phyloP scores from a whole-genome alignment of 2,888 invertebrate species.

The Dicycla oo region DNA sequence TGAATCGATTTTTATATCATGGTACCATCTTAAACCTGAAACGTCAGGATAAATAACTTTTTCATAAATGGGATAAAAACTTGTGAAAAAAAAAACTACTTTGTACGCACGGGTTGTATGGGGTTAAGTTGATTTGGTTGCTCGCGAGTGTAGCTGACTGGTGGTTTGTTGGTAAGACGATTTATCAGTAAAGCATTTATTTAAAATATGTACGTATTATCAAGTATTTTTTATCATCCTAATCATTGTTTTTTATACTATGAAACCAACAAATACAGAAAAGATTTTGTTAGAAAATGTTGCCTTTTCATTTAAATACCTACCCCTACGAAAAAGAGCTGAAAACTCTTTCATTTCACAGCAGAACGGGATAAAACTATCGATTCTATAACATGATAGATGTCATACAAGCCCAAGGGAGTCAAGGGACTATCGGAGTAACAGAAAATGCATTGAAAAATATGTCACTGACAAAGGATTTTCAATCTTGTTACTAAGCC shows the following conservation, averaged over 20 bases:
- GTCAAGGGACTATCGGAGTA: constrained; percentile 30
- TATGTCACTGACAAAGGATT: background rate
- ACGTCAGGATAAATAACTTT: too few relatives aligned
- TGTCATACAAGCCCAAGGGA: constrained; percentile 39
- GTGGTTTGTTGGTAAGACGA: too few relatives aligned
- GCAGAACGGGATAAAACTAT: constrained; percentile 7
- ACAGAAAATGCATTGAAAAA: constrained; percentile 25
- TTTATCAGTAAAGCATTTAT: constrained; percentile 3
- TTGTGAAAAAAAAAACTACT: too few relatives aligned
- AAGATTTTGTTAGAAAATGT: background rate
- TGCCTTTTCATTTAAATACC: constrained; percentile 6
- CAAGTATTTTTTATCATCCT: constrained; percentile 7
- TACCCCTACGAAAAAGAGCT: background rate
- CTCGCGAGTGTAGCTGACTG: background rate
- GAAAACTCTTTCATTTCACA: background rate
- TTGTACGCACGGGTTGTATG: too few relatives aligned
- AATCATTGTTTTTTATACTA: background rate
- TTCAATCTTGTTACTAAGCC: background rate
- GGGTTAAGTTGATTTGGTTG: too few relatives aligned
- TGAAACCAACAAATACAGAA: constrained; percentile 14
- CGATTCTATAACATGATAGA: constrained; percentile 17
- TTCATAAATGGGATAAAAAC: too few relatives aligned
- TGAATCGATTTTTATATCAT: too few relatives aligned
- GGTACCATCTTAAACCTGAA: too few relatives aligned
- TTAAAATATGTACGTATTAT: constrained; percentile 8